Conservation (phyloP, 2,797 vertebrate species). For the Pangasius larnaudii region DNA sequence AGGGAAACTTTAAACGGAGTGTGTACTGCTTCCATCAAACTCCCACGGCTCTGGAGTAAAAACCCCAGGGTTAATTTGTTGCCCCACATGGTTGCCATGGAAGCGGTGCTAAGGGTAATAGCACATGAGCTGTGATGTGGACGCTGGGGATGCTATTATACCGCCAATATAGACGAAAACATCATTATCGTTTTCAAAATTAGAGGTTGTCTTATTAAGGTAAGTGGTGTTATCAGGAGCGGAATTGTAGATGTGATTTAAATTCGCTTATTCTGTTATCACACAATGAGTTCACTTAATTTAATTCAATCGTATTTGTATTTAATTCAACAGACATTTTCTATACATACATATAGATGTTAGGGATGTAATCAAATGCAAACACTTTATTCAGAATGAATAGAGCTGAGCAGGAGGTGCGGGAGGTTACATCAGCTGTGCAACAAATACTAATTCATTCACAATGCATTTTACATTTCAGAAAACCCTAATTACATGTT, state of each 20-base stretch:
- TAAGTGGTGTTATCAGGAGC: neutral
- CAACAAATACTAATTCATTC: neutral
- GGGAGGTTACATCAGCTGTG: no score
- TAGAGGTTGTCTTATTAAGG: neutral
- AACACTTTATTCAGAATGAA: neutral
- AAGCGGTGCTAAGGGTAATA: constrained; percentile 37
- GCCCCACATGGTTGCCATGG: constrained; percentile 55
- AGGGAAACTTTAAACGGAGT: neutral
- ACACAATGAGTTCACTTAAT: neutral
- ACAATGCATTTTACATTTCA: neutral
- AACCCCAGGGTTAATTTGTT: constrained; percentile 53
- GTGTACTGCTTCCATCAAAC: constrained; percentile 1
- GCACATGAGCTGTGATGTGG: constrained; percentile 25
- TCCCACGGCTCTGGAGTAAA: constrained; percentile 47
- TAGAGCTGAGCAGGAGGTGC: no score
- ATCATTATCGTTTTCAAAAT: neutral
- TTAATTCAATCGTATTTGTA: neutral
- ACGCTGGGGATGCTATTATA: constrained; percentile 8
- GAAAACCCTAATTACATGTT: no score
- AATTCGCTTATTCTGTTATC: neutral
- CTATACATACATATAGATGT: no score
- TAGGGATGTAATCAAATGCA: no score
- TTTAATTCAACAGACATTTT: no score
- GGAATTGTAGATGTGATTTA: neutral
- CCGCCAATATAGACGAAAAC: constrained; percentile 28